Conservation (phyloP, 2,797 vertebrate genomes). For the Peromyscus melanophrys region DNA sequence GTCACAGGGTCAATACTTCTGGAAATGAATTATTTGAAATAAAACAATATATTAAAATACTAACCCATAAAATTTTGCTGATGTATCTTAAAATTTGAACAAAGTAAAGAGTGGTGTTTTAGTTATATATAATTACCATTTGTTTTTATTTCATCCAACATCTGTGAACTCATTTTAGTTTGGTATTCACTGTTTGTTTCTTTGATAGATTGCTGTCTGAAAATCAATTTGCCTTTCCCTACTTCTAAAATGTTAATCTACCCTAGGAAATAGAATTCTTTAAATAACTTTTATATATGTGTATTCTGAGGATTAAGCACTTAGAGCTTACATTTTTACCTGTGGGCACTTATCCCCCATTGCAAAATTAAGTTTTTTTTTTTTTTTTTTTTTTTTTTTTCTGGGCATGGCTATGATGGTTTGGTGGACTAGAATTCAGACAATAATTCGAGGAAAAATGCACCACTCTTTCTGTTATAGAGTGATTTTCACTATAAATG, state of each 20-base stretch:
- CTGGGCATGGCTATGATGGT: conserved; percentile 38
- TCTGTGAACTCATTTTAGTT: conserved; percentile 53
- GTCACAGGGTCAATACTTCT: background rate
- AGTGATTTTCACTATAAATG: conserved; percentile 65
- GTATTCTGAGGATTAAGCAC: conserved; percentile 64
- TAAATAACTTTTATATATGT: conserved; percentile 56
- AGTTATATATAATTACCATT: background rate
- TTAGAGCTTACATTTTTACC: conserved; percentile 60
- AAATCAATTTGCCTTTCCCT: conserved; percentile 69
- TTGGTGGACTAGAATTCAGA: conserved; percentile 26
- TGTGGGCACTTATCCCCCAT: conserved; percentile 35
- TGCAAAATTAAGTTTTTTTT: conserved; percentile 67
- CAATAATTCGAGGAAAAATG: conserved; percentile 54
- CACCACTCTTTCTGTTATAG: background rate
- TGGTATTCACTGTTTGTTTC: conserved; percentile 54
- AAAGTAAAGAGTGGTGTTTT: conserved; percentile 32
- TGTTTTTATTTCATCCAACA: conserved; percentile 36
- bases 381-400: conserved; percentile 52
- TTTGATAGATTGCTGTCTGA: conserved; percentile 60
- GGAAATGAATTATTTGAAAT: conserved; percentile 2
- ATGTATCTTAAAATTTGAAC: background rate
- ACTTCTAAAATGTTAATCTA: conserved; percentile 71
- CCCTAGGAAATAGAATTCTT: conserved; percentile 44
- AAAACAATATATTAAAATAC: background rate
- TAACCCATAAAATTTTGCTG: background rate